Percentiles rank a stretch among this genome's conserved stretches.
These are phyloP conservation scores for Cyrtodaria siliqua DNA, from an alignment of 2,888 invertebrate genomes.

Conservation along the genomic window DNA sequence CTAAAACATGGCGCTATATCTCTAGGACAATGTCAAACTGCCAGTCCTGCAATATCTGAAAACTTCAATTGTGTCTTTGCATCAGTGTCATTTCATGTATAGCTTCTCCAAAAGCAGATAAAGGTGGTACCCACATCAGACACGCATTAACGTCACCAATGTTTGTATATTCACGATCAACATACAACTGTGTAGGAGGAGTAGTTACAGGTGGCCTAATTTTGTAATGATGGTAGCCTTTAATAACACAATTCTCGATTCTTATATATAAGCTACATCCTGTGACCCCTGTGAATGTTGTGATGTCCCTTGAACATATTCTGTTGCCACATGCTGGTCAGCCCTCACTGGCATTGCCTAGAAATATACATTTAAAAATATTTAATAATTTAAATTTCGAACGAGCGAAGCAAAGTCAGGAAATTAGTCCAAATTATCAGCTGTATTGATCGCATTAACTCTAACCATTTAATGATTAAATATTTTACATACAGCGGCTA, in stretches of 20 bases:
- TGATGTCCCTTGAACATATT: not conserved
- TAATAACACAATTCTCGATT: slow-evolving; percentile 13
- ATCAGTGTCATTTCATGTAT: slow-evolving; percentile 22
- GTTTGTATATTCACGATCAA: slow-evolving; percentile 19
- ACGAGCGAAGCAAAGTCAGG: too few relatives aligned
- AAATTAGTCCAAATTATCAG: too few relatives aligned
- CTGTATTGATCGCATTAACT: too few relatives aligned
- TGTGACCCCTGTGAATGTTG: too few relatives aligned
- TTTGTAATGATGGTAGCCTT: slow-evolving; percentile 14
- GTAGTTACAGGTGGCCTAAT: slow-evolving; percentile 11
- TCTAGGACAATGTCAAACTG: slow-evolving; percentile 28
- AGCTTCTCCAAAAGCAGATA: not conserved
- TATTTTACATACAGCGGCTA: too few relatives aligned
- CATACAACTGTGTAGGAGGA: slow-evolving; percentile 4
- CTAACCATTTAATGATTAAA: too few relatives aligned
- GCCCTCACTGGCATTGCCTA: not conserved
- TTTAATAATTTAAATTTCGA: too few relatives aligned
- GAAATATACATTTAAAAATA: too few relatives aligned
- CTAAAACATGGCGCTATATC: slow-evolving; percentile 18
- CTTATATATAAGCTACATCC: too few relatives aligned
- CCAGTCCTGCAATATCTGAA: slow-evolving; percentile 24
- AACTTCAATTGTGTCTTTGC: slow-evolving; percentile 7
- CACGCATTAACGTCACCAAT: slow-evolving; percentile 6
- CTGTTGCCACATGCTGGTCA: not conserved
- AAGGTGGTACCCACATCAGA: slow-evolving; percentile 18